Base-by-base conservation (phyloP, 2,113 vertebrate genomes). In the Lepisosteus osseus region DNA sequence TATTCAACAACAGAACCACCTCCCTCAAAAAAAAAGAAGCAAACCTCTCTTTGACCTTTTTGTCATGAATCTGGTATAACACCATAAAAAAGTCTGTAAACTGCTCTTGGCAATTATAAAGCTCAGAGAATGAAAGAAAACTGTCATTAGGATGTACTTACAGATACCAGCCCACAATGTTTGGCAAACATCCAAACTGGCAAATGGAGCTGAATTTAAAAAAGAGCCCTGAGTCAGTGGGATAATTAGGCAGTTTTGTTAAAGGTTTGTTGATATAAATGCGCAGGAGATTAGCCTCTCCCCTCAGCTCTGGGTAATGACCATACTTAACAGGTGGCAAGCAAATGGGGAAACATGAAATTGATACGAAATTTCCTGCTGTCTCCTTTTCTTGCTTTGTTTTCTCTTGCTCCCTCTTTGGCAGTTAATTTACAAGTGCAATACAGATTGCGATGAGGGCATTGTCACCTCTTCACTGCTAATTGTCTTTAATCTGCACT, bases 191-290 rank as follows among this genome's bases (percentile, higher is more conserved):
- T 92, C 94, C 96, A 95, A 84, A 73, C 78, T 70, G 89, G 88
- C 86, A 94, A 94, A 93, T 90, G 4, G 78, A 88, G 77, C 89
- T 7, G 69, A 73, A 85, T 83, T 79, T 88, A 87, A 78, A 83
- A 88, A 77, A 84, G 91, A 92, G 90, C 88, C 84, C 77, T 82
- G 90, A 87, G 93, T 92, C 90, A 86, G 86, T 85, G 89, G 95
- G 93, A 95, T 98, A 97, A 98, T 98, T 95, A 96, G 94, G 93
- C 91, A 89, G 90, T 90, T 91, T 94, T 94, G 94, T 92, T 90
- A 74, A 75, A 29, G 86, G 93, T 92, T 94, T 98, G 96, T 97
- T 98, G 95, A 95, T 96, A 93, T 94, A 95, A 97, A 97, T 96
- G 94, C 94, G 94, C 90, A 91, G 80, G 79, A 84, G 92, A 93